phyloP scores from a whole-genome alignment of 2,888 invertebrate species.

The Sinodicranocentrus sp. region DNA sequence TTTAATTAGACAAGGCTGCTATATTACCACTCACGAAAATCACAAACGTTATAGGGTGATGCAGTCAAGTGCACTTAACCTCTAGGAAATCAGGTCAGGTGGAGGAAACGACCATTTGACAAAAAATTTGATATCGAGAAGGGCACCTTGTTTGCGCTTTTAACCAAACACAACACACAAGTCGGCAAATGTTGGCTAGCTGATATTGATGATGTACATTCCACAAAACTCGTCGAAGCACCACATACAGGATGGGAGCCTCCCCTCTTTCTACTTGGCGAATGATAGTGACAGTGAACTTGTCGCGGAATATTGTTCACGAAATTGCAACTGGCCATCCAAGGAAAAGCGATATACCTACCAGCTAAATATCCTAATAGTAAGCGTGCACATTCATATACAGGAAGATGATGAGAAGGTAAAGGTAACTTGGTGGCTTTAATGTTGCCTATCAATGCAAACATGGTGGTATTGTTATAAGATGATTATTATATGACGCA shows the following conservation, averaged over 20 bases:
- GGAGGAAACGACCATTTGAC: slow-evolving; percentile 29
- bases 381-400: neutral
- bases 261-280: slow-evolving; percentile 58
- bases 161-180: neutral
- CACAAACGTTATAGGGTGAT: no score
- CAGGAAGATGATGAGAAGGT: slow-evolving; percentile 55
- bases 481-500: no score
- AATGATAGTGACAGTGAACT: slow-evolving; percentile 68
- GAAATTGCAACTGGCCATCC: slow-evolving; percentile 43
- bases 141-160: slow-evolving; percentile 29
- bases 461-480: slow-evolving; percentile 24
- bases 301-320: slow-evolving; percentile 38
- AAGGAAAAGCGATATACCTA: slow-evolving; percentile 43
- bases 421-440: slow-evolving; percentile 42
- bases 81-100: slow-evolving; percentile 59
- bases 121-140: slow-evolving; percentile 48
- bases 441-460: slow-evolving; percentile 60
- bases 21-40: no score
- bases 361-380: neutral
- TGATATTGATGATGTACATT: slow-evolving; percentile 36
- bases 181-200: slow-evolving; percentile 29
- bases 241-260: slow-evolving; percentile 43
- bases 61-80: slow-evolving; percentile 41
- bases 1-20: no score
- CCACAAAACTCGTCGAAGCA: slow-evolving; percentile 8